phyloP scores from a whole-genome alignment of 2,797 vertebrate species.

The Melanogrammus aeglefinus region DNA sequence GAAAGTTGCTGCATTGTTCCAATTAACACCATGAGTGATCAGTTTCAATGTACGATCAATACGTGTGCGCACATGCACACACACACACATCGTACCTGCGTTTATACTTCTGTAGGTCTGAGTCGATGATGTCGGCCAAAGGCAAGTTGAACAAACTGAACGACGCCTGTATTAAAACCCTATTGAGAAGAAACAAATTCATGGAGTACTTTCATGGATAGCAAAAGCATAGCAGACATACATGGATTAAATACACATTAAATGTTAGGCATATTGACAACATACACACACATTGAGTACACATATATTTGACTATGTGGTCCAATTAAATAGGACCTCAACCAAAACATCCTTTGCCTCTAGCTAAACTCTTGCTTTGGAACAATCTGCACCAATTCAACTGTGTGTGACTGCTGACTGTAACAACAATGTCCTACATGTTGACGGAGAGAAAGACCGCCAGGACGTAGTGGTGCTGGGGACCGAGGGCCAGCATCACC shows the following conservation, averaged over 20 bases:
- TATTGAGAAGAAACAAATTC: slow-evolving; percentile 44
- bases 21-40: not conserved
- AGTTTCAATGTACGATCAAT: not conserved
- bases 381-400: not conserved
- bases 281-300: not conserved
- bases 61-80: not conserved
- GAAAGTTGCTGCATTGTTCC: not conserved
- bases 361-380: not conserved
- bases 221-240: not conserved
- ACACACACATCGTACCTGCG: slow-evolving; percentile 71
- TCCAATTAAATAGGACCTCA: no score
- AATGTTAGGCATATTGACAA: not conserved
- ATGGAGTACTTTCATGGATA: not conserved
- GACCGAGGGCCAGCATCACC: slow-evolving; percentile 78
- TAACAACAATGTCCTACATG: slow-evolving; percentile 76
- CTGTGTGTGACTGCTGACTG: no score
- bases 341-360: not conserved
- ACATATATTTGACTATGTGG: not conserved
- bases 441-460: slow-evolving; percentile 82
- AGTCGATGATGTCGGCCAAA: slow-evolving; percentile 86
- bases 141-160: slow-evolving; percentile 89
- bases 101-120: slow-evolving; percentile 81
- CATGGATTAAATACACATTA: not conserved
- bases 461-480: slow-evolving; percentile 78
- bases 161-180: slow-evolving; percentile 81